These are phyloP conservation scores for Stichodactyla mertensii DNA, from an alignment of 64 coral and sea anemone species.

Conservation along the genomic window DNA sequence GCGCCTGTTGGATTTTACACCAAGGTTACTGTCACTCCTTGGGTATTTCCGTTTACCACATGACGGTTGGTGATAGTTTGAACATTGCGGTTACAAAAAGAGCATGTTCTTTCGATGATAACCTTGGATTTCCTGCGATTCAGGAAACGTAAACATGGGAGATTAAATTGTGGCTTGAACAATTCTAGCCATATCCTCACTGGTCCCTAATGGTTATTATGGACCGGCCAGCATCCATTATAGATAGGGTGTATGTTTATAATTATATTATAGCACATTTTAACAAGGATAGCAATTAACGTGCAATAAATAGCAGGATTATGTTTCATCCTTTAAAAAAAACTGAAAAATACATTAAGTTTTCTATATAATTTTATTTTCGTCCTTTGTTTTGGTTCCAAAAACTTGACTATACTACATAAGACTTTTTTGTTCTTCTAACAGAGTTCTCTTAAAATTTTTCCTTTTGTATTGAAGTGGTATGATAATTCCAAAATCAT, in stretches of 20 bases:
- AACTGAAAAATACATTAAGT: too few relatives aligned
- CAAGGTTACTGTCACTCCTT: neutral
- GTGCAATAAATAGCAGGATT: too few relatives aligned
- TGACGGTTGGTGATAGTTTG: neutral
- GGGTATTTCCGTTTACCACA: neutral
- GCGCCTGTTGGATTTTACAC: neutral
- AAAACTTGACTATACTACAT: too few relatives aligned
- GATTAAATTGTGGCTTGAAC: neutral
- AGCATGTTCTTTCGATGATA: neutral
- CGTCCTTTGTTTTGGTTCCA: too few relatives aligned
- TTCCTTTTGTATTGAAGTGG: too few relatives aligned
- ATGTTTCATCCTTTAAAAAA: too few relatives aligned
- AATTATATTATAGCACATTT: neutral
- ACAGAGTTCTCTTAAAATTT: too few relatives aligned
- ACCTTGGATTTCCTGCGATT: neutral
- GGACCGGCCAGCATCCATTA: neutral
- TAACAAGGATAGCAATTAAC: too few relatives aligned
- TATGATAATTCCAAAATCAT: too few relatives aligned
- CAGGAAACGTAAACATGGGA: neutral
- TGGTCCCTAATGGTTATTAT: neutral
- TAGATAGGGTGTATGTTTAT: neutral
- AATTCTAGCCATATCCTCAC: neutral
- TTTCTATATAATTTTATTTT: too few relatives aligned
- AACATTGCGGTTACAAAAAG: neutral
- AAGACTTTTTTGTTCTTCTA: too few relatives aligned